Evolutionary conservation across 2,888 invertebrate genomes (phyloP).

Genomic region (Leuctra nigra): DNA sequence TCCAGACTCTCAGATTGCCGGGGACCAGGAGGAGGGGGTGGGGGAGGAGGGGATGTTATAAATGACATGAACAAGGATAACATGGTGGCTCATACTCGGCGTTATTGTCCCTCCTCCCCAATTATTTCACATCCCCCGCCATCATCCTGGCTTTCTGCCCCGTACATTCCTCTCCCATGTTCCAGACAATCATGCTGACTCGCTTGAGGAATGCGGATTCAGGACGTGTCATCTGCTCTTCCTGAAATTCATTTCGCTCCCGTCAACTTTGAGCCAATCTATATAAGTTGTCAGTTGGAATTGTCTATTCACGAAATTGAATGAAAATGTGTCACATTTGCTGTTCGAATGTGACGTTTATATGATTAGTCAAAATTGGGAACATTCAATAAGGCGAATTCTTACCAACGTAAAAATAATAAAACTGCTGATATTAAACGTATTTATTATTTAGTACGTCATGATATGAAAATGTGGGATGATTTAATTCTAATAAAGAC

Average conservation of each 20-base stretch:
- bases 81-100: background rate
- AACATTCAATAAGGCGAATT: too few relatives aligned
- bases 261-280: background rate
- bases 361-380: too few relatives aligned
- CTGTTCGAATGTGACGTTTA: too few relatives aligned
- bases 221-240: background rate
- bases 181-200: too few relatives aligned
- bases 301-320: background rate
- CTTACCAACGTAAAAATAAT: too few relatives aligned
- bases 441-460: too few relatives aligned
- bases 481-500: too few relatives aligned
- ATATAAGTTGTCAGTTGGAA: conserved; percentile 2
- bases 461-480: too few relatives aligned
- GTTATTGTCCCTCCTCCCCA: conserved; percentile 4
- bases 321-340: conserved; percentile 5
- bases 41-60: conserved; percentile 17
- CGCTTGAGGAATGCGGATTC: background rate
- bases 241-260: conserved; percentile 1
- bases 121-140: background rate
- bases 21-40: background rate
- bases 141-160: background rate
- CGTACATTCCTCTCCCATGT: background rate
- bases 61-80: conserved; percentile 23
- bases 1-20: conserved; percentile 5
- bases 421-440: too few relatives aligned